Evolutionary conservation across 1,140 invertebrate species (phyloP).

Genomic region (Neotoxoptera formosana): DNA sequence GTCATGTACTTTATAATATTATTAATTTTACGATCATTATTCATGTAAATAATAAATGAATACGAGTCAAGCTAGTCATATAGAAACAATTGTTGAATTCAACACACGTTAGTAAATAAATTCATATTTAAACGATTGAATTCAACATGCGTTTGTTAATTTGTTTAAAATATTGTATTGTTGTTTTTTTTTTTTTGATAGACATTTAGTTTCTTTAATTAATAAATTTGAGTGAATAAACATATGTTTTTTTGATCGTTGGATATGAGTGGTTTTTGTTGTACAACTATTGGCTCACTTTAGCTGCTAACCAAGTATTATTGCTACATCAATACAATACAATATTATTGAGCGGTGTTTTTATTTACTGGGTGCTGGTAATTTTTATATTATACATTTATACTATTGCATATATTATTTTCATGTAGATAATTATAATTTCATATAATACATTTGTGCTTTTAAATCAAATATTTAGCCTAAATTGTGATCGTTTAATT

Average conservation of each 20-base stretch:
- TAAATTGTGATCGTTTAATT: not conserved
- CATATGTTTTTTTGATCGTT: conserved; percentile 21
- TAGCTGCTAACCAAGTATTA: conserved; percentile 17
- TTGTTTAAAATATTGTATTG: conserved; percentile 40
- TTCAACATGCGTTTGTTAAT: not conserved
- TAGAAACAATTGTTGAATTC: conserved; percentile 25
- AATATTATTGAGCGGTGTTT: not conserved
- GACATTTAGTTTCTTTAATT: conserved; percentile 34
- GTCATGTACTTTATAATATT: conserved; percentile 17
- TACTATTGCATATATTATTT: not conserved
- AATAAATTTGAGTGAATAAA: conserved; percentile 51
- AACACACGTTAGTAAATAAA: not conserved
- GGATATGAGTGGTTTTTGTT: conserved; percentile 34
- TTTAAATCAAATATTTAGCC: not conserved
- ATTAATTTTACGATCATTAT: conserved; percentile 29
- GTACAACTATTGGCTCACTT: not conserved
- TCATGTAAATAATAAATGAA: conserved; percentile 51
- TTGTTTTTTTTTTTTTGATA: conserved; percentile 30
- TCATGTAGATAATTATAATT: not conserved
- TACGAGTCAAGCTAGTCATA: conserved; percentile 54
- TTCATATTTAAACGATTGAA: not conserved
- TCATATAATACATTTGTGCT: not conserved
- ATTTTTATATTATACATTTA: not conserved
- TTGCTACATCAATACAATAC: not conserved
- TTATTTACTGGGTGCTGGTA: not conserved